Evolutionary conservation across 2,888 invertebrate species (phyloP).

Genomic region (Rhamnusium bicolor): DNA sequence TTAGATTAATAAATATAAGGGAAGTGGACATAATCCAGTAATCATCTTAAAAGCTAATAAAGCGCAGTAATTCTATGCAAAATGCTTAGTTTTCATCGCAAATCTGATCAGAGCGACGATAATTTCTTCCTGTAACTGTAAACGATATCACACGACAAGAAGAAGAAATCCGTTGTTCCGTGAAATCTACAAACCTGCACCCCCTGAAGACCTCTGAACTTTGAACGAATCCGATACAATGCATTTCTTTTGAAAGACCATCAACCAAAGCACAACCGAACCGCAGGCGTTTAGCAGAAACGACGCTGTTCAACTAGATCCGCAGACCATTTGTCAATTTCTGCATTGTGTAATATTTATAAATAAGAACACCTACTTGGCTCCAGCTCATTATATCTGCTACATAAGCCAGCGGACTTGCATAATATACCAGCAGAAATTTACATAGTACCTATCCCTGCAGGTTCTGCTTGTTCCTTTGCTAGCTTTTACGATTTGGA

Average conservation of each 20-base stretch:
- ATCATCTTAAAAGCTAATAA: slow-evolving; percentile 27
- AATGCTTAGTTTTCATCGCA: slow-evolving; percentile 22
- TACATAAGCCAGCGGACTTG: slow-evolving; percentile 48
- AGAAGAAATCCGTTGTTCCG: slow-evolving; percentile 56
- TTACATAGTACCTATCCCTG: slow-evolving; percentile 22
- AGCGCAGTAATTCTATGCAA: slow-evolving; percentile 23
- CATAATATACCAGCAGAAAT: slow-evolving; percentile 42
- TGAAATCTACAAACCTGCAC: slow-evolving; percentile 61
- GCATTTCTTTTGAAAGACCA: slow-evolving; percentile 28
- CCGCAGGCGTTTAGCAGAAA: slow-evolving; percentile 2
- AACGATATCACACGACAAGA: slow-evolving; percentile 55
- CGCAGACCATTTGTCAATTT: slow-evolving; percentile 49
- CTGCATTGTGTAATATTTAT: slow-evolving; percentile 52
- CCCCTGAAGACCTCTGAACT: slow-evolving; percentile 59
- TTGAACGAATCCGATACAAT: slow-evolving; percentile 33
- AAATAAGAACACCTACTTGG: slow-evolving; percentile 58
- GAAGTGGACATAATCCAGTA: slow-evolving; percentile 10
- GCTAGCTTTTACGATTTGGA: neutral
- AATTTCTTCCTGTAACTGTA: slow-evolving; percentile 42
- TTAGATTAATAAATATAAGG: neutral
- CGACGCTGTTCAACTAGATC: neutral
- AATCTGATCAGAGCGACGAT: neutral
- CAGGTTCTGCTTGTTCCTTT: slow-evolving; percentile 18
- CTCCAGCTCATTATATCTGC: slow-evolving; percentile 52
- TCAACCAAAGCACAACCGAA: slow-evolving; percentile 3